Evolutionary conservation across 64 coral and sea anemone genomes (phyloP).

Genomic region (Trachythela sp.): DNA sequence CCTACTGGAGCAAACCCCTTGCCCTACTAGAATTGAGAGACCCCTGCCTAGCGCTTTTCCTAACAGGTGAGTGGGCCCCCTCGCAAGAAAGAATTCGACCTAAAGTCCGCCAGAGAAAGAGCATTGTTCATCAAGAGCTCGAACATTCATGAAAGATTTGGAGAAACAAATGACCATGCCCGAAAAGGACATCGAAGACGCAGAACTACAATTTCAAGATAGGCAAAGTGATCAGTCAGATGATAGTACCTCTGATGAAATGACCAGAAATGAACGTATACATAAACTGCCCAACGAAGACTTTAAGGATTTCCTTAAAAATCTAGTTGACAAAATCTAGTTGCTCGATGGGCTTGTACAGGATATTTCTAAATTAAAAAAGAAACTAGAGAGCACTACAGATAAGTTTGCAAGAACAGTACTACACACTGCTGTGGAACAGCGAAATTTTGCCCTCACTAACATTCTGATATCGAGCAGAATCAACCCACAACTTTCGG

Average conservation of each 20-base stretch:
- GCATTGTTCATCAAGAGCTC: not conserved
- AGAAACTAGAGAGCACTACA: not conserved
- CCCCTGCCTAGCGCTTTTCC: too few species aligned
- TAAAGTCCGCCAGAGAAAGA: conserved; percentile 4
- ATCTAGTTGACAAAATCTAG: not conserved
- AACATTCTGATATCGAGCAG: not conserved
- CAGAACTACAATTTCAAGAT: not conserved
- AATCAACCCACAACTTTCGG: not conserved
- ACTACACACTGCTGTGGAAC: not conserved
- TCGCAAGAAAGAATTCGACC: not conserved
- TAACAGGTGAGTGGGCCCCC: too few species aligned
- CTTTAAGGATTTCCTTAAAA: not conserved
- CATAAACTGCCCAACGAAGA: not conserved
- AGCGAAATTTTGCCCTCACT: not conserved
- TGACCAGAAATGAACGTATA: not conserved
- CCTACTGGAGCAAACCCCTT: too few species aligned
- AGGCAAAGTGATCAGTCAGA: not conserved
- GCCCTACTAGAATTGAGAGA: too few species aligned
- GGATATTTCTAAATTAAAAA: not conserved
- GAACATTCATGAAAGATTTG: not conserved
- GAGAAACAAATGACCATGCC: not conserved
- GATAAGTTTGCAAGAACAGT: not conserved
- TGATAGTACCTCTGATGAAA: not conserved
- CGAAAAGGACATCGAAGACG: not conserved
- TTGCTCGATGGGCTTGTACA: not conserved